Evolutionary conservation across 2,797 vertebrate species (phyloP), one percentile per base, ranked within the genome.

Genomic region (Trachops cirrhosus): DNA sequence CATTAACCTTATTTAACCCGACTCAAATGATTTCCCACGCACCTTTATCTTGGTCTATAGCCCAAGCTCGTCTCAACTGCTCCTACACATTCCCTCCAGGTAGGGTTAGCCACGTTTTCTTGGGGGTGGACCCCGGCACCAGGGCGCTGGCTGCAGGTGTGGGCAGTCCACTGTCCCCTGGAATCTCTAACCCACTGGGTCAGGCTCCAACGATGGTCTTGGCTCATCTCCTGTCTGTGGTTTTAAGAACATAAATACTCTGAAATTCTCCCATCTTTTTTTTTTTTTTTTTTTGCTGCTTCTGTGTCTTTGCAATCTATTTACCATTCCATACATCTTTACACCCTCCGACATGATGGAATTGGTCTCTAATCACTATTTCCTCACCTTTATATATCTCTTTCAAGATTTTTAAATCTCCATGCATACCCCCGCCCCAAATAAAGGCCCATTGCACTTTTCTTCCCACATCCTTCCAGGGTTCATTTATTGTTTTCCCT

Each of bases 351-450:
- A 41, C 52, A 75, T 1, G 24, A 18, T 34, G 74, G 73, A 64
- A 70, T 54, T 1, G 3, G 52, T 32, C 41, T 62, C 74, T 44
- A 64, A 5, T 70, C 70, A 26, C 9, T 59, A 18, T 22, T 6
- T 50, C n/a, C 48, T 34, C 32, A 11, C 2, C 7, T 68, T 74
- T 41, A 18, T 22, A 24, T 9, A 14, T 48, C 18, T 21, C 18
- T 62, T 75, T 21, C 73, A 75, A 41, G 80, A 59, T 15, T 67
- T 62, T 62, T 18, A 75, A 70, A 48, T 48, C 7, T 64, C 54
- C 2, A 14, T 24, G 22, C 19, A 2, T 4, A 21, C 1, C 12
- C 4, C 2, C 22, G 24, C 18, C 6, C 29, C 46, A 54, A 24
- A n/a, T 34, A 16, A 70, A 91, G 21, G 2, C 52, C 34, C 37